Evolutionary conservation across 64 coral and sea anemone species (phyloP), one percentile per base, ranked within the genome.

Genomic region (Montipora cactus): DNA sequence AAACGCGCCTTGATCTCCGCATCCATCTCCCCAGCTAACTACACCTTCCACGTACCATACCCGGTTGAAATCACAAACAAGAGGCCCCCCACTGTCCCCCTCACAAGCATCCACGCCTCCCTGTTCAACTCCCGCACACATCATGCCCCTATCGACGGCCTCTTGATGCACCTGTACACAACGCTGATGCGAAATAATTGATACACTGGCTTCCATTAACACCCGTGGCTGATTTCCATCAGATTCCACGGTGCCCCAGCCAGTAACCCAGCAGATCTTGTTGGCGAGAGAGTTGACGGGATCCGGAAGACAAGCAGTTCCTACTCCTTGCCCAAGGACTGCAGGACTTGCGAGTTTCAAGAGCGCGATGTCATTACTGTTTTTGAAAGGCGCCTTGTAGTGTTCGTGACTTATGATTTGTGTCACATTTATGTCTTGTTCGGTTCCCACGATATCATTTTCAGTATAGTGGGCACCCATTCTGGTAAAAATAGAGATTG

Each of bases 341-440:
- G 77, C 92, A 13, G 92, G 87, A 19, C 37, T 89, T 0, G 69
- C 67, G 15, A 94, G 78, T 25, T 89, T 94, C 8, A 94, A 49
- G 21, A 94, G 70, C 6, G 92, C 92, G 18, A 89, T 75, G 49
- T 94, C 92, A 77, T 94, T 89, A 67, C 86, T 88, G 16, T 76
- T 37, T 16, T 67, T 13, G 11, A 89, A 52, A 6, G 78, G 87
- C 49, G 25, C 67, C 8, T 83, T 15, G 45, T 83, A 94, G 73
- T 76, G 83, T 14, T 87, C 77, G 37, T 94, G 92, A 4, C 82
- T 21, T 15, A 94, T 82, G 59, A 94, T 76, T 89, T 89, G 45
- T 62, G 74, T 1, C 7, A 94, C 92, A 23, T 57, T 37, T 22
- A 94, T 76, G 50, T 89, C 87, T 44, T 94, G 87, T 20, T 94